Conservation (phyloP, 1,140 invertebrate species). For the Gyrodactylus bullatarudis region DNA sequence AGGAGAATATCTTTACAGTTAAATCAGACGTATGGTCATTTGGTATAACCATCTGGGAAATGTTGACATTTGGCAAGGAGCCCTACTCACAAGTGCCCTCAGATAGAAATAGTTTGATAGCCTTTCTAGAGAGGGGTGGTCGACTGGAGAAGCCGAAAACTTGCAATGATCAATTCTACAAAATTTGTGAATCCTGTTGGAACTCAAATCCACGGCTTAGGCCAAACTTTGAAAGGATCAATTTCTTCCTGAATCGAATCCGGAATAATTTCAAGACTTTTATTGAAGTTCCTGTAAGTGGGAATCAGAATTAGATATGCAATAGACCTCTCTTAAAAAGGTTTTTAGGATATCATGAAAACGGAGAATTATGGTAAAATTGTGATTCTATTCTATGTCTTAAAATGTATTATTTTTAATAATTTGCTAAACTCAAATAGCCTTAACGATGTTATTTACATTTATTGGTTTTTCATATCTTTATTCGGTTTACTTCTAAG, state of each 20-base stretch:
- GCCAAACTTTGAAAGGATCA: not conserved
- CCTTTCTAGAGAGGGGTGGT: not conserved
- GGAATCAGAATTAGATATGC: too few relatives aligned
- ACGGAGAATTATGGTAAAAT: too few relatives aligned
- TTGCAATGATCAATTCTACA: not conserved
- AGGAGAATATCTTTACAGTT: not conserved
- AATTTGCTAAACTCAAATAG: too few relatives aligned
- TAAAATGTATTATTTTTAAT: too few relatives aligned
- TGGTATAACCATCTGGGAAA: not conserved
- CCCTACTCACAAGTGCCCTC: not conserved
- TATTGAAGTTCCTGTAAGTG: not conserved
- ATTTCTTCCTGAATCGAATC: not conserved
- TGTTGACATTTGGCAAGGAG: not conserved
- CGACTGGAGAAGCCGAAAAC: not conserved
- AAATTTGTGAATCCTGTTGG: not conserved
- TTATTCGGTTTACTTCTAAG: too few relatives aligned
- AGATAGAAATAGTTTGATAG: not conserved
- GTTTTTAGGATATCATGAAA: too few relatives aligned
- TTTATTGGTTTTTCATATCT: too few relatives aligned
- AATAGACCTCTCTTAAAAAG: too few relatives aligned
- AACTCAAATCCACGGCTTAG: not conserved
- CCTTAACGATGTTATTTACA: too few relatives aligned
- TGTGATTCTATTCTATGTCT: too few relatives aligned
- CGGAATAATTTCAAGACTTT: not conserved
- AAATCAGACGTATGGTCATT: not conserved